Evolutionary conservation across 2,797 vertebrate species (phyloP).

Genomic region (Gymnothorax reevesii): DNA sequence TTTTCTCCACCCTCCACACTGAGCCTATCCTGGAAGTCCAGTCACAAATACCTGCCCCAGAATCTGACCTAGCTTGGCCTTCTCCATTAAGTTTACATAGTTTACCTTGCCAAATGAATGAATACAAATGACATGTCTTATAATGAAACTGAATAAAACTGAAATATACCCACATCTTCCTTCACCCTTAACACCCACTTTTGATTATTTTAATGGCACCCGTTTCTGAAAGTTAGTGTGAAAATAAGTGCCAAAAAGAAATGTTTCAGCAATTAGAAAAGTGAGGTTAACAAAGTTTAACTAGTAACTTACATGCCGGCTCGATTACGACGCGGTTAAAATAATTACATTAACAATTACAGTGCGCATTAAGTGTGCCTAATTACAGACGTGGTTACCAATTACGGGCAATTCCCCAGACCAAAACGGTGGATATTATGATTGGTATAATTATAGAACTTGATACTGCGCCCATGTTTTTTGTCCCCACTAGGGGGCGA

Average conservation of each 20-base stretch:
- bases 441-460: conserved; percentile 36
- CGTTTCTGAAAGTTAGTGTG: too few relatives aligned
- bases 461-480: conserved; percentile 38
- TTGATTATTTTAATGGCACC: too few relatives aligned
- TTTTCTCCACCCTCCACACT: neutral
- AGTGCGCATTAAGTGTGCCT: conserved; percentile 36
- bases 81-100: too few relatives aligned
- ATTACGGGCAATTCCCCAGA: conserved; percentile 65
- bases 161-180: too few relatives aligned
- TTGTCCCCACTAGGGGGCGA: conserved; percentile 1
- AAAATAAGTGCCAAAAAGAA: neutral
- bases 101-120: too few relatives aligned
- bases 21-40: too few relatives aligned
- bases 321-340: conserved; percentile 60
- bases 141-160: too few relatives aligned
- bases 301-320: conserved; percentile 52
- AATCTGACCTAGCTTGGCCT: too few relatives aligned
- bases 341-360: conserved; percentile 52
- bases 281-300: neutral
- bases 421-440: conserved; percentile 5
- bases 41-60: too few relatives aligned
- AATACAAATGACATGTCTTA: too few relatives aligned
- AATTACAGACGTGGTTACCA: conserved; percentile 52
- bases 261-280: neutral
- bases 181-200: too few relatives aligned